Evolutionary conservation across 2,888 invertebrate species (phyloP), one percentile per base, ranked within the genome.

Genomic region (Acrobeloides nanus): DNA sequence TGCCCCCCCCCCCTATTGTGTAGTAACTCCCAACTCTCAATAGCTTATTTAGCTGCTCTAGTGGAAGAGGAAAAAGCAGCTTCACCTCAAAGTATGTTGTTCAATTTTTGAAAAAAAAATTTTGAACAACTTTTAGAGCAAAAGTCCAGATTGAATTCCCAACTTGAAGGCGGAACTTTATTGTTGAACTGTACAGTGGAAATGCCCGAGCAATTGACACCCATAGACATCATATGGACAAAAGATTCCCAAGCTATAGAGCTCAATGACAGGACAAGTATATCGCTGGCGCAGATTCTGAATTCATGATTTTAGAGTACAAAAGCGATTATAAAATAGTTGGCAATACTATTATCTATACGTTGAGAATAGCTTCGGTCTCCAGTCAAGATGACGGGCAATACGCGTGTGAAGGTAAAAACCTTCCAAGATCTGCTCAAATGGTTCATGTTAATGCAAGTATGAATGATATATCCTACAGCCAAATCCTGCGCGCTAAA

Each of bases 121-220:
- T 34, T 35, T 55, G 18, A 31, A 15, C 21, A n/a, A 21, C 27
- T 55, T 63, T 33, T 48, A 68, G 67, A 66, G 46, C 58, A 58
- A 49, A 52, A 55, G 3, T 52, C 66, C 4, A 53, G 57, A 39
- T 51, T 70, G 32, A 52, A 59, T 54, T 62, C 64, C 3, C 59
- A 57, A 34, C 61, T 70, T 60, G 57, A 60, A 15, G 67, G 68
- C 7, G 57, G 57, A 33, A 58, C 62, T 27, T 53, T 70, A 23
- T 44, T 71, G 7, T 47, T 70, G 8, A 70, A 70, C 48, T 70
- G 70, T 46, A 67, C 70, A 1, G 61, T 72, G 48, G 48, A 54
- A 41, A 24, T 23, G 33, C 27, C 18, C 17, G 50, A 33, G 37
- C 26, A 51, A 61, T 39, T 21, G 25, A 24, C 31, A 15, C 39